A percentile compares a stretch with the other conserved stretches of the same genome.
Evolutionary conservation across 2,888 invertebrate genomes (phyloP).

Genomic region (Synergus laeviventris): DNA sequence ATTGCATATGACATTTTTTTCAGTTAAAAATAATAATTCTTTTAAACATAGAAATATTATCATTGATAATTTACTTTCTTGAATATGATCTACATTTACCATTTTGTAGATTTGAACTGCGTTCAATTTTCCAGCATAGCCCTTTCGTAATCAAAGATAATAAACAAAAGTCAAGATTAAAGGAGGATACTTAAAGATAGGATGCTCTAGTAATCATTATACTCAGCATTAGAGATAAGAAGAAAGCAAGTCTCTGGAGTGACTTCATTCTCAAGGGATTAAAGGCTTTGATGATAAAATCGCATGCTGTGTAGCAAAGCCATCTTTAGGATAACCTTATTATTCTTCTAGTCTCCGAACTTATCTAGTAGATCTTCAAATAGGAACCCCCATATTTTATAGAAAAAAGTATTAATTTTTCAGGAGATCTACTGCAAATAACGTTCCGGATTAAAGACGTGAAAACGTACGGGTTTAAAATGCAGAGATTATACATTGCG

Average conservation of each 20-base stretch:
- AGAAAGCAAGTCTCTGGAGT: slow-evolving; percentile 26
- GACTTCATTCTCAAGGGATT: slow-evolving; percentile 23
- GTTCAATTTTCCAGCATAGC: neutral
- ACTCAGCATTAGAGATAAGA: slow-evolving; percentile 23
- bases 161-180: neutral
- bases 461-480: neutral
- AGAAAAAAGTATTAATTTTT: neutral
- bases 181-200: neutral
- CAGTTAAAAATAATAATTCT: too few relatives aligned
- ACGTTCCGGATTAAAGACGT: neutral
- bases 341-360: neutral
- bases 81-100: neutral
- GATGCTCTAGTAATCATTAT: slow-evolving; percentile 24
- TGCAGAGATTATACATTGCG: neutral
- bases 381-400: slow-evolving; percentile 3
- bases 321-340: slow-evolving; percentile 20
- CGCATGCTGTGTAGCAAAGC: slow-evolving; percentile 13
- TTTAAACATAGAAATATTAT: too few relatives aligned
- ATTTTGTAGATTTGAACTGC: neutral
- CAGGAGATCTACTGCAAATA: neutral
- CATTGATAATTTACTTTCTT: too few relatives aligned
- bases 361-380: slow-evolving; percentile 1
- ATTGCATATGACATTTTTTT: too few relatives aligned
- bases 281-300: slow-evolving; percentile 37
- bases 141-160: neutral